Evolutionary conservation across 2,797 vertebrate species (phyloP).

Genomic region (Tolypeutes matacus): DNA sequence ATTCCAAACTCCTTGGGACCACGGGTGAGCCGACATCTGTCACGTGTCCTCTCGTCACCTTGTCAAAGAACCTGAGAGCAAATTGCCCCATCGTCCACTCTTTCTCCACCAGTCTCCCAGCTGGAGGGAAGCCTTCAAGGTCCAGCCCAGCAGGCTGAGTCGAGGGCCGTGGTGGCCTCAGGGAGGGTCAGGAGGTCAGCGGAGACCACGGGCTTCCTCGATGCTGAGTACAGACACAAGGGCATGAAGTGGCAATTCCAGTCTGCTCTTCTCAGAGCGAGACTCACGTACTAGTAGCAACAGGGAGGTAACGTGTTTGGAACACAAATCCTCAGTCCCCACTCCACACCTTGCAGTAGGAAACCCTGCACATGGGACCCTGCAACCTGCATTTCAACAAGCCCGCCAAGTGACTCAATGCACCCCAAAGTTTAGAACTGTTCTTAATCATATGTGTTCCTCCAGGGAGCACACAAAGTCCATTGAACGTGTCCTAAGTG

Average conservation of each 20-base stretch:
- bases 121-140: too few species aligned
- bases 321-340: not conserved
- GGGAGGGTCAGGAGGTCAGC: not conserved
- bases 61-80: accelerated
- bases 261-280: too few species aligned
- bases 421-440: accelerated
- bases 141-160: too few species aligned
- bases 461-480: not conserved
- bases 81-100: not conserved
- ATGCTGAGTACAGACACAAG: too few species aligned
- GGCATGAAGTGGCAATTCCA: not conserved
- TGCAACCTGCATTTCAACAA: not conserved
- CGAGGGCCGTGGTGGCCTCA: not conserved
- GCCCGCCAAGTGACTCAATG: too few species aligned
- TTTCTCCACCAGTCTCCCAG: not conserved
- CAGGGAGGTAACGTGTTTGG: too few species aligned
- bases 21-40: not conserved
- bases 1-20: not conserved
- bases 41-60: not conserved
- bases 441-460: accelerated
- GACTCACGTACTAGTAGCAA: accelerated
- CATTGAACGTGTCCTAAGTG: accelerated
- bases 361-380: accelerated
- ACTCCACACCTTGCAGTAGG: too few species aligned
- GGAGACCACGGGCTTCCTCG: too few species aligned